These are phyloP conservation scores for Uloborus plumipes DNA, from an alignment of 2,888 invertebrate genomes.

Conservation along the genomic window DNA sequence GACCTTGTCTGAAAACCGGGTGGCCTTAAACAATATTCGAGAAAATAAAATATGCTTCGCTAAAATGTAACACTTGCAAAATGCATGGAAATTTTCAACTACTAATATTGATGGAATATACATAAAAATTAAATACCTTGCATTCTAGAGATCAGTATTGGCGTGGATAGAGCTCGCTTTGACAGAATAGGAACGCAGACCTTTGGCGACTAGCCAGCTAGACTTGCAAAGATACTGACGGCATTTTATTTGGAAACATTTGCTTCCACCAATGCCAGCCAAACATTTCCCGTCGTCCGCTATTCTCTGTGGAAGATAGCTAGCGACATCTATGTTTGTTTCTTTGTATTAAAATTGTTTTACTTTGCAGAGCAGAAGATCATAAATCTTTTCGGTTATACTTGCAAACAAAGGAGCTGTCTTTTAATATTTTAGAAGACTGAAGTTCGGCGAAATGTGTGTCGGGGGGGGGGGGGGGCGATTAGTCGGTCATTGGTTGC, in stretches of 20 bases:
- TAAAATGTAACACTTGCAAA: neutral
- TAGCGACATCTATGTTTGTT: neutral
- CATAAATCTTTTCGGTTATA: no score
- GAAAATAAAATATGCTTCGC: neutral
- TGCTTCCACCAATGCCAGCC: conserved; percentile 15
- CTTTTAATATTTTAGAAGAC: no score
- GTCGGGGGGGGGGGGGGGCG: no score
- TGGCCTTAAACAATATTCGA: conserved; percentile 19
- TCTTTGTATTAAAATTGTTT: no score
- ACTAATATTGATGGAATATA: neutral
- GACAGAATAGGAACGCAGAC: neutral
- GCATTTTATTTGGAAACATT: conserved; percentile 41
- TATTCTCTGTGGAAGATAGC: neutral
- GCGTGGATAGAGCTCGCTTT: conserved; percentile 1
- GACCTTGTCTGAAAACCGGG: conserved; percentile 48
- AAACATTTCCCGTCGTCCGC: conserved; percentile 11
- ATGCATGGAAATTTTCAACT: neutral
- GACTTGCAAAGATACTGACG: conserved; percentile 4
- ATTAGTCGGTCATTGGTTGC: no score
- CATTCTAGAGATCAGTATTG: neutral
- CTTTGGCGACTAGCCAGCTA: conserved; percentile 20
- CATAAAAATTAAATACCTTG: neutral
- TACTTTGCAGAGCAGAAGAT: no score
- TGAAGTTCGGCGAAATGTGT: no score
- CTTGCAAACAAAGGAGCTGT: no score